Conservation (phyloP, 2,888 invertebrate species). For the Hirtodrosophila confusa region DNA sequence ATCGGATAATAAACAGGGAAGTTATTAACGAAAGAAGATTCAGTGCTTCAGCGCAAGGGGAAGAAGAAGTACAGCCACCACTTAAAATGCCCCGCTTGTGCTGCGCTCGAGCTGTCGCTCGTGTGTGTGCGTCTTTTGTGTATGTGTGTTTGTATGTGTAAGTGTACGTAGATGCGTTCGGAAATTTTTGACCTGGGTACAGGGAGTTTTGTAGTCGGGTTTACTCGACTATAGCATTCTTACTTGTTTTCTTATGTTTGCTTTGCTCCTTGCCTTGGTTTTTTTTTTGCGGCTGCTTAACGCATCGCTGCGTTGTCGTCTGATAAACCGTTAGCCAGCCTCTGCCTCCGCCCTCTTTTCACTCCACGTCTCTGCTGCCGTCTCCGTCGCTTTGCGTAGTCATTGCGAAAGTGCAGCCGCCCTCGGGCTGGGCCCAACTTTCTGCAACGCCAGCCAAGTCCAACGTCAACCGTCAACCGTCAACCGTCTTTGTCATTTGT, state of each 20-base stretch:
- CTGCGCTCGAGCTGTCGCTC: no score
- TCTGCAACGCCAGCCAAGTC: conserved; percentile 62
- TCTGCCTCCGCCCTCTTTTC: background rate
- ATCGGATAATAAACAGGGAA: no score
- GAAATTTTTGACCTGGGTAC: no score
- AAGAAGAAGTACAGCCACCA: no score
- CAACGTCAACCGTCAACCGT: conserved; percentile 37
- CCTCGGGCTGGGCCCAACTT: conserved; percentile 59
- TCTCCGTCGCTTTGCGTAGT: conserved; percentile 32
- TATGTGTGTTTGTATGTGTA: no score
- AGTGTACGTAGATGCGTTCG: no score
- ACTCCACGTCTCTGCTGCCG: background rate
- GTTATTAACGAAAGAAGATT: no score
- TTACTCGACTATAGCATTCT: no score
- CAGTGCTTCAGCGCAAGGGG: no score
- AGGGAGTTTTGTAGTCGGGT: no score
- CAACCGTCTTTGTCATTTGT: conserved; percentile 65
- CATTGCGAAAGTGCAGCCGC: conserved; percentile 63
- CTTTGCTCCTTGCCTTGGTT: conserved; percentile 14
- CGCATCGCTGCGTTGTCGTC: conserved; percentile 53
- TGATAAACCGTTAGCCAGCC: conserved; percentile 55
- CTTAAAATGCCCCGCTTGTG: no score
- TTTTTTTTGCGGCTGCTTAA: conserved; percentile 51
- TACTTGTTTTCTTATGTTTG: conserved; percentile 10
- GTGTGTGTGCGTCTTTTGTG: no score